Evolutionary conservation across 37 sponge, comb jelly and placozoan species (phyloP).

Genomic region (Crambe crambe): DNA sequence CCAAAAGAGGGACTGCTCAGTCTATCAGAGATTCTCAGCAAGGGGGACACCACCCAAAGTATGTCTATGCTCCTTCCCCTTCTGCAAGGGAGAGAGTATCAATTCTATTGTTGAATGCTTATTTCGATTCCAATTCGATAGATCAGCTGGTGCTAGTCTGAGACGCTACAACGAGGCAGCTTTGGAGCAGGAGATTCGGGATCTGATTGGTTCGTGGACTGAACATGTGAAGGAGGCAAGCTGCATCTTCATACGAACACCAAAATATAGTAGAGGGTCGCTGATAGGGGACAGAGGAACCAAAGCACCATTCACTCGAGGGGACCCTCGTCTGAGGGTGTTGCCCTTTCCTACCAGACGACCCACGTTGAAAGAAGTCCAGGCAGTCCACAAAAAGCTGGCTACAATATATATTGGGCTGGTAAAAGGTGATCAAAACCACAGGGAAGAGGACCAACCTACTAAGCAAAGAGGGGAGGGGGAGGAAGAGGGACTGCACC

Average conservation of each 20-base stretch:
- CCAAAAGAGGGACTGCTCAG: slow-evolving; percentile 94
- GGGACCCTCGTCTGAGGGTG: slow-evolving; percentile 61
- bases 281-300: slow-evolving; percentile 31
- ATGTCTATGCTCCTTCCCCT: too few relatives aligned
- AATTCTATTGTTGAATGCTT: too few relatives aligned
- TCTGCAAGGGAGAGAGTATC: too few relatives aligned
- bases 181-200: slow-evolving; percentile 66
- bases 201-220: slow-evolving; percentile 71
- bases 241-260: slow-evolving; percentile 73
- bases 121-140: too few relatives aligned
- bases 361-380: slow-evolving; percentile 88
- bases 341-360: slow-evolving; percentile 85
- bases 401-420: slow-evolving; percentile 35
- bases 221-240: slow-evolving; percentile 34
- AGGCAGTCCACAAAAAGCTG: slow-evolving; percentile 57
- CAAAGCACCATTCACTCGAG: slow-evolving; percentile 16
- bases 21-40: slow-evolving; percentile 74
- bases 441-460: neutral
- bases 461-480: neutral
- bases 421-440: too few relatives aligned
- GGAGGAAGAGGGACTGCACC: slow-evolving; percentile 12
- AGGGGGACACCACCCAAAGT: slow-evolving; percentile 83
- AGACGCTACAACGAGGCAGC: slow-evolving; percentile 82
- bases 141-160: slow-evolving; percentile 79
- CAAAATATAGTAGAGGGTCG: slow-evolving; percentile 35